phyloP scores from a whole-genome alignment of 2,113 vertebrate species.

The Elephantulus edwardii region DNA sequence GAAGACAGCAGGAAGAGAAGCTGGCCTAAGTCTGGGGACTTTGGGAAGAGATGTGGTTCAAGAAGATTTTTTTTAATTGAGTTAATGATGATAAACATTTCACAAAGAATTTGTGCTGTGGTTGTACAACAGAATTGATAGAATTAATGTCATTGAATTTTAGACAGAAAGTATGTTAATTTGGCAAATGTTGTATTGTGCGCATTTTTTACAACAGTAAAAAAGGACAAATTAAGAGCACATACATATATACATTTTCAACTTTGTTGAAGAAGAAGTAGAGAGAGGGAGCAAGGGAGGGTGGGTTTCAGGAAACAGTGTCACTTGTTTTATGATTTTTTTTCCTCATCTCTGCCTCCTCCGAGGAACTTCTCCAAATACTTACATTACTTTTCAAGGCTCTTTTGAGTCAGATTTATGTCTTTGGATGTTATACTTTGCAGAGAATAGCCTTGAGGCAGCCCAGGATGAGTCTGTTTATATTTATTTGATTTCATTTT shows the following conservation, averaged over 20 bases:
- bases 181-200: too few species aligned
- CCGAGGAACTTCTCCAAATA: neutral
- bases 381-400: conserved; percentile 24
- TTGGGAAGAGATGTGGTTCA: neutral
- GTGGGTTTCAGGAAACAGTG: neutral
- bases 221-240: too few species aligned
- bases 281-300: too few species aligned
- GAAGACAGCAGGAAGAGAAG: neutral
- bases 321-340: neutral
- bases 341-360: neutral
- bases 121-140: neutral
- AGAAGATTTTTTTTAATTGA: neutral
- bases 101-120: neutral
- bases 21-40: neutral
- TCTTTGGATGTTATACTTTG: neutral
- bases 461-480: conserved; percentile 5
- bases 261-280: too few species aligned
- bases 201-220: too few species aligned
- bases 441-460: neutral
- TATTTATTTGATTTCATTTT: conserved; percentile 58
- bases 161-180: neutral
- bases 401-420: conserved; percentile 24
- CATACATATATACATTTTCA: too few species aligned
- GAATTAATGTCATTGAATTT: neutral
- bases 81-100: neutral